Conservation (phyloP, 2,888 invertebrate genomes). For the Lacanobia oleracea region DNA sequence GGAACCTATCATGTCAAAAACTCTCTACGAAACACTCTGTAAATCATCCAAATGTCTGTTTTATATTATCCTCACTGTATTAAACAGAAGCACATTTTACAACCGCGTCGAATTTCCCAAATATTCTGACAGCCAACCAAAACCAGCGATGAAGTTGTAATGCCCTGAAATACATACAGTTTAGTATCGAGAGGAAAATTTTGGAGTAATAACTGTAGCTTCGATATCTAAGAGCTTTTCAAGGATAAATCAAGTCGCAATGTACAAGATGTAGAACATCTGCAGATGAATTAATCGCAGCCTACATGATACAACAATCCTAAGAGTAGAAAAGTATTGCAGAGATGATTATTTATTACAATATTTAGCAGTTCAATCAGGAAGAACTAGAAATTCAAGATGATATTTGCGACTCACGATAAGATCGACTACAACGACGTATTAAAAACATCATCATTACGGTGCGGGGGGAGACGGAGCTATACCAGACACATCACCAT, state of each 20-base stretch:
- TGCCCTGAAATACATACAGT: constrained; percentile 41
- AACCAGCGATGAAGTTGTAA: constrained; percentile 22
- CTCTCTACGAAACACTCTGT: constrained; percentile 7
- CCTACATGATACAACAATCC: not conserved
- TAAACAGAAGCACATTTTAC: constrained; percentile 46
- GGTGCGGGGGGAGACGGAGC: no score
- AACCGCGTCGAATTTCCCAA: constrained; percentile 35
- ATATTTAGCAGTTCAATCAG: not conserved
- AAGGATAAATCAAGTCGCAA: not conserved
- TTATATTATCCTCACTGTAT: constrained; percentile 32
- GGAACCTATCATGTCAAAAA: not conserved
- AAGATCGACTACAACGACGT: not conserved
- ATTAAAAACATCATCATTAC: no score
- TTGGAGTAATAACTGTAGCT: constrained; percentile 12
- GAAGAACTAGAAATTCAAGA: not conserved
- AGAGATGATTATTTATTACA: not conserved
- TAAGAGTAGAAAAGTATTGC: not conserved
- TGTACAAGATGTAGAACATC: not conserved
- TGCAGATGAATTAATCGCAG: not conserved
- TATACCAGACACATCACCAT: not conserved
- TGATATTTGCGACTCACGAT: no score
- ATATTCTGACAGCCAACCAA: constrained; percentile 50
- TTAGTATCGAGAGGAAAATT: constrained; percentile 42
- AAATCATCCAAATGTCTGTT: constrained; percentile 49
- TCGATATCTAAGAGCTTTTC: constrained; percentile 24